phyloP scores from a whole-genome alignment of 2,797 vertebrate genomes.

The Argya squamiceps region DNA sequence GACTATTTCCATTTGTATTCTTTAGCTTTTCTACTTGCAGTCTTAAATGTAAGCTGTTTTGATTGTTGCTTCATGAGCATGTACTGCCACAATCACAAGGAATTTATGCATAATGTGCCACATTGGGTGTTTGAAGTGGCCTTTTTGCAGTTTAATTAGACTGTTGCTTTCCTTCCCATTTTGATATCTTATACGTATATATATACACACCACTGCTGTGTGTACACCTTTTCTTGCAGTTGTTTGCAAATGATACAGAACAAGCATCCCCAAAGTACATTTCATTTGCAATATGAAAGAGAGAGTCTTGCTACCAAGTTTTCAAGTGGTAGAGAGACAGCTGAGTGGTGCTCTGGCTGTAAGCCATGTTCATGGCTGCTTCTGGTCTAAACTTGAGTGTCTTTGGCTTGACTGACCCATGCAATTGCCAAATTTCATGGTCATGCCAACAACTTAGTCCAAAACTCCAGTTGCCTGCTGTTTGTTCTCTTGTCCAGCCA shows the following conservation, averaged over 20 bases:
- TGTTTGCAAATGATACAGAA: neutral
- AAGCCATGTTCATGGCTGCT: neutral
- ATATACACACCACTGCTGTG: neutral
- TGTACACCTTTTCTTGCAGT: neutral
- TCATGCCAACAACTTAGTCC: neutral
- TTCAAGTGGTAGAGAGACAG: neutral
- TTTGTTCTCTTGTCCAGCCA: neutral
- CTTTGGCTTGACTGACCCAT: neutral
- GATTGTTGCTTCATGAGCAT: neutral
- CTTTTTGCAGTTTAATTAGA: neutral
- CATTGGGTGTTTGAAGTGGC: neutral
- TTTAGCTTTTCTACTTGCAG: neutral
- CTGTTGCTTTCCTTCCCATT: neutral
- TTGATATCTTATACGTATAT: neutral
- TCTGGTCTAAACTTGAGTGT: neutral
- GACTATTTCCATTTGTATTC: neutral
- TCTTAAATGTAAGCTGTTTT: neutral
- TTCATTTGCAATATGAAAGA: neutral
- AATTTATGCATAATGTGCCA: neutral
- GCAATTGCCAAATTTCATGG: neutral
- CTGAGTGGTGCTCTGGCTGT: neutral
- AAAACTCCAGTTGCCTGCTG: neutral
- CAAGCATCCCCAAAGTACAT: neutral
- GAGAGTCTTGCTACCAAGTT: neutral
- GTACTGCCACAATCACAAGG: neutral